These are phyloP conservation scores for Oophaga sylvatica DNA, from an alignment of 2,797 vertebrate genomes.

Conservation along the genomic window DNA sequence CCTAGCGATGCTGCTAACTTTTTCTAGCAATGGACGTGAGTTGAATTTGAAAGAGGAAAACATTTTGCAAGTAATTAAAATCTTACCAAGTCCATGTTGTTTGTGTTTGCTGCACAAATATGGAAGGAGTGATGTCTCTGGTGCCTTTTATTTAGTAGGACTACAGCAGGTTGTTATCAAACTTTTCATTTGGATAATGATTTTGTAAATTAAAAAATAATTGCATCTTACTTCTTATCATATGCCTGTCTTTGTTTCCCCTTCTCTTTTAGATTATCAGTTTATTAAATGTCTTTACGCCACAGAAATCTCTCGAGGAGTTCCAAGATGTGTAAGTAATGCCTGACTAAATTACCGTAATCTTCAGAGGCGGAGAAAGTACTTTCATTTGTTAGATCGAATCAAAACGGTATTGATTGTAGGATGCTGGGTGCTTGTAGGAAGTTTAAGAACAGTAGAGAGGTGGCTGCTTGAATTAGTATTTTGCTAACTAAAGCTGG, in stretches of 20 bases:
- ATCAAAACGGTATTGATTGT: slow-evolving; percentile 8
- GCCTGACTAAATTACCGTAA: slow-evolving; percentile 49
- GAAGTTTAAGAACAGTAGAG: slow-evolving; percentile 5
- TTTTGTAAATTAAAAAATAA: slow-evolving; percentile 51
- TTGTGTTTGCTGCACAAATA: background rate
- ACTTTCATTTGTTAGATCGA: slow-evolving; percentile 45
- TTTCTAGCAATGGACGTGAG: background rate
- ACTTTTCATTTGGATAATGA: slow-evolving; percentile 47
- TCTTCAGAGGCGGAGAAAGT: slow-evolving; percentile 39
- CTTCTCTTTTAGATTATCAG: slow-evolving; percentile 94
- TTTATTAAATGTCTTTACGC: slow-evolving; percentile 99
- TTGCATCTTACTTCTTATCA: slow-evolving; percentile 44
- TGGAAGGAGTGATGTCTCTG: background rate
- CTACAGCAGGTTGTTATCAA: slow-evolving; percentile 43
- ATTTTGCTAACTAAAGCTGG: background rate
- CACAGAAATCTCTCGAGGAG: slow-evolving; percentile 98
- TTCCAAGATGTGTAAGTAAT: slow-evolving; percentile 99
- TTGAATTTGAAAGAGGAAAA: background rate
- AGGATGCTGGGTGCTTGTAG: slow-evolving; percentile 10
- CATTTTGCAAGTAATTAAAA: background rate
- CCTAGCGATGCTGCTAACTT: no score
- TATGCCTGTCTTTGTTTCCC: slow-evolving; percentile 56
- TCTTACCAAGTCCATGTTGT: background rate
- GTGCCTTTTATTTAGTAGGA: background rate
- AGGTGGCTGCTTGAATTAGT: background rate